Evolutionary conservation across 2,888 invertebrate species (phyloP).

Genomic region (Timema podura): DNA sequence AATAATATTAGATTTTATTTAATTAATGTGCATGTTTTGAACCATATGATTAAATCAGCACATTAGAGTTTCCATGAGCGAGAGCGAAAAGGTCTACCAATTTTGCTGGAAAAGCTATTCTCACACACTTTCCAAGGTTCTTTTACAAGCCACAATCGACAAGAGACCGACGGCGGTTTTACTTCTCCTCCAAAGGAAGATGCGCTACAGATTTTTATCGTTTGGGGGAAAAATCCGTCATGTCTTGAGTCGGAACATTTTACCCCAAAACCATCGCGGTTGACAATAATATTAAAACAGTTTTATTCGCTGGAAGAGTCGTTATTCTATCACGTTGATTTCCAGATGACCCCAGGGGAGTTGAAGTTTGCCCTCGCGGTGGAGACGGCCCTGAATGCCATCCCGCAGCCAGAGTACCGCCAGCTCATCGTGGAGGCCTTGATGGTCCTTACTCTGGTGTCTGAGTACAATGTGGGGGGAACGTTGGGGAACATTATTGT

Average conservation of each 20-base stretch:
- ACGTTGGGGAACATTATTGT: conserved; percentile 75
- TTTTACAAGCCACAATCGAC: no score
- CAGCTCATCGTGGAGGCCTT: conserved; percentile 95
- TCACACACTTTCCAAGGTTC: no score
- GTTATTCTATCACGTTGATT: conserved; percentile 12
- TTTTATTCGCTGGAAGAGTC: not conserved
- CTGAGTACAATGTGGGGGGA: conserved; percentile 77
- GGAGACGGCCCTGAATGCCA: conserved; percentile 92
- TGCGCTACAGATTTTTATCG: not conserved
- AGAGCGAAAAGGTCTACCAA: no score
- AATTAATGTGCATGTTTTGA: no score
- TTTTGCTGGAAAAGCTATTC: no score
- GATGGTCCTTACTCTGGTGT: conserved; percentile 90
- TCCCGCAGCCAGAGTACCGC: conserved; percentile 97
- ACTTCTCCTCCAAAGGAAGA: no score
- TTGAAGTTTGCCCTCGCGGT: conserved; percentile 97
- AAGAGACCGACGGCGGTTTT: no score
- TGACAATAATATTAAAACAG: not conserved
- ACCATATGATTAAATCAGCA: no score
- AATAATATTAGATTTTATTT: no score
- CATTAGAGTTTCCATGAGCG: no score
- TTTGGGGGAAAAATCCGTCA: not conserved
- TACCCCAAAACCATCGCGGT: no score
- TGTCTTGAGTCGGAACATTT: no score
- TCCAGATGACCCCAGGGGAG: conserved; percentile 93